Percentiles rank a stretch among this genome's conserved stretches.
Evolutionary conservation across 2,113 vertebrate genomes (phyloP).

Genomic region (Nesogale talazaci): DNA sequence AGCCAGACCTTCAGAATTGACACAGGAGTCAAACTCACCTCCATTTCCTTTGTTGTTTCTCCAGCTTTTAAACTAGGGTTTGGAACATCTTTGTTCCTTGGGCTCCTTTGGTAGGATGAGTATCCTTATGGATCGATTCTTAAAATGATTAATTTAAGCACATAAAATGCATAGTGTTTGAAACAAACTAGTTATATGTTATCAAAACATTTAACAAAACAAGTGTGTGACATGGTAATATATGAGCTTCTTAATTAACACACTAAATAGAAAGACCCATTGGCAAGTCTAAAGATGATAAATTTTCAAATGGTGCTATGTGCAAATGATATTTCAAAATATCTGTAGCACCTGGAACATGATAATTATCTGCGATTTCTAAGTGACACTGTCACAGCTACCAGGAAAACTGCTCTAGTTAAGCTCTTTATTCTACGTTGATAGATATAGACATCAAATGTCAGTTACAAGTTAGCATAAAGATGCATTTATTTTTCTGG

Average conservation of each 20-base stretch:
- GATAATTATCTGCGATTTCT: conserved; percentile 31
- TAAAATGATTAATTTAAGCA: neutral
- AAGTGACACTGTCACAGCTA: neutral
- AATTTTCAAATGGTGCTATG: conserved; percentile 23
- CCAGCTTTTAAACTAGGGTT: neutral
- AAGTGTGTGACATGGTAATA: conserved; percentile 8
- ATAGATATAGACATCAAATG: neutral
- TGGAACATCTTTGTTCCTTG: neutral
- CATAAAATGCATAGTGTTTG: conserved; percentile 1
- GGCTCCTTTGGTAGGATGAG: neutral
- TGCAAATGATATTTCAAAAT: conserved; percentile 47
- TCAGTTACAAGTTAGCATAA: neutral
- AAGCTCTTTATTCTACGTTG: neutral
- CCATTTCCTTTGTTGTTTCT: neutral
- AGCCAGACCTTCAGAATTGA: neutral
- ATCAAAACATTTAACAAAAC: conserved; percentile 61
- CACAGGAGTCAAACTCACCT: neutral
- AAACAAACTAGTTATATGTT: conserved; percentile 31
- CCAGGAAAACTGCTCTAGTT: neutral
- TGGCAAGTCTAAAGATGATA: neutral
- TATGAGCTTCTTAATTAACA: conserved; percentile 9
- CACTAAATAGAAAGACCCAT: neutral
- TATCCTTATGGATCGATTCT: neutral
- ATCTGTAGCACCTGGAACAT: neutral
- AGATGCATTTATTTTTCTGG: neutral